These are phyloP conservation scores for Uromys caudimaculatus DNA, from an alignment of 2,797 vertebrate species.

Conservation along the genomic window DNA sequence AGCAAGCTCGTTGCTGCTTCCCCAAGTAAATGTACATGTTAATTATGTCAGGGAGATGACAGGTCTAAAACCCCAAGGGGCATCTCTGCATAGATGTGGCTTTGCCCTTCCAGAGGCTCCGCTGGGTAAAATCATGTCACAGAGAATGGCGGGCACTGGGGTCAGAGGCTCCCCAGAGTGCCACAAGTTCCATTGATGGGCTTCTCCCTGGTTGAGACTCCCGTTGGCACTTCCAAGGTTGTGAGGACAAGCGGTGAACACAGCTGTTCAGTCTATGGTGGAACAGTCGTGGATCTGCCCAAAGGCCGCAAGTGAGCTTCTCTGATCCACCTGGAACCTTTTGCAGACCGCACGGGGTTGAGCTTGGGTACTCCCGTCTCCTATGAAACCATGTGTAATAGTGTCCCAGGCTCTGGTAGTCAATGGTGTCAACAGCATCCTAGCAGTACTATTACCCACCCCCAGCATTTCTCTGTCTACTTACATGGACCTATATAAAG, in stretches of 20 bases:
- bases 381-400: not conserved
- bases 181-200: not conserved
- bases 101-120: not conserved
- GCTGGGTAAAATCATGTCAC: not conserved
- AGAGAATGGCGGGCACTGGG: not conserved
- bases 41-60: not conserved
- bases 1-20: constrained; percentile 12
- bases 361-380: not conserved
- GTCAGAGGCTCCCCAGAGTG: not conserved
- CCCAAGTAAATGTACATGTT: not conserved
- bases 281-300: not conserved
- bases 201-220: not conserved
- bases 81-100: not conserved
- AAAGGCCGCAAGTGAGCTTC: not conserved
- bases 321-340: not conserved
- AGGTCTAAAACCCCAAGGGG: not conserved
- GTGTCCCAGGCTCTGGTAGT: not conserved
- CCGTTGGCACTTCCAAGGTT: not conserved
- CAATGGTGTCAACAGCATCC: not conserved
- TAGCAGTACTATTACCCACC: not conserved
- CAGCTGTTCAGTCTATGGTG: not conserved
- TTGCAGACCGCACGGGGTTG: not conserved
- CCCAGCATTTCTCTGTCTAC: not conserved
- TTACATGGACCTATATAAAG: not conserved
- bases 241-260: not conserved